These are phyloP conservation scores for Onychorhynchus coronatus DNA, from an alignment of 2,113 vertebrate genomes.

Conservation along the genomic window DNA sequence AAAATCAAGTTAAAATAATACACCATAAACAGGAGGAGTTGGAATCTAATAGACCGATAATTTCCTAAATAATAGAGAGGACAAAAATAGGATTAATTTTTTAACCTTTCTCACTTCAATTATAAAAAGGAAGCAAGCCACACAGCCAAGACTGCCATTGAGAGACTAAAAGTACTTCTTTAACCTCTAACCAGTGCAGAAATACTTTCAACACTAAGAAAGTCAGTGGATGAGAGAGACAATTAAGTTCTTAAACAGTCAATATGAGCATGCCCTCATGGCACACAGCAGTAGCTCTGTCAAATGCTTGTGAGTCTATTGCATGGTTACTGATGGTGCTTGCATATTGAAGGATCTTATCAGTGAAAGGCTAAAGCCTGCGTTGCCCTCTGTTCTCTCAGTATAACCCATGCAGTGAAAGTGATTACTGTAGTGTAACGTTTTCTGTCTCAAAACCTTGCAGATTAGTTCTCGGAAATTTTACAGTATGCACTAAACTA, in stretches of 20 bases:
- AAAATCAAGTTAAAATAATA: background rate
- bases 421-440: background rate
- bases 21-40: background rate
- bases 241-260: background rate
- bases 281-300: background rate
- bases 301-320: background rate
- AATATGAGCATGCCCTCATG: rapidly evolving
- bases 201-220: background rate
- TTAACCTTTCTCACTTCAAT: background rate
- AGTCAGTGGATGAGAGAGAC: background rate
- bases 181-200: background rate
- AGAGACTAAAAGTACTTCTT: background rate
- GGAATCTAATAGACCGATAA: background rate
- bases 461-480: background rate
- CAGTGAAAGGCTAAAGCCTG: background rate
- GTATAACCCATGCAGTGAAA: background rate
- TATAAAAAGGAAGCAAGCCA: background rate
- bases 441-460: background rate
- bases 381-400: background rate
- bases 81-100: too few species aligned
- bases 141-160: background rate
- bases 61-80: background rate
- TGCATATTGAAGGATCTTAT: background rate
- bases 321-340: background rate
- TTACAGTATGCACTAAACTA: background rate